Evolutionary conservation across 2,113 vertebrate genomes (phyloP), one percentile per base, ranked within the genome.

Genomic region (Crotophaga sulcirostris): DNA sequence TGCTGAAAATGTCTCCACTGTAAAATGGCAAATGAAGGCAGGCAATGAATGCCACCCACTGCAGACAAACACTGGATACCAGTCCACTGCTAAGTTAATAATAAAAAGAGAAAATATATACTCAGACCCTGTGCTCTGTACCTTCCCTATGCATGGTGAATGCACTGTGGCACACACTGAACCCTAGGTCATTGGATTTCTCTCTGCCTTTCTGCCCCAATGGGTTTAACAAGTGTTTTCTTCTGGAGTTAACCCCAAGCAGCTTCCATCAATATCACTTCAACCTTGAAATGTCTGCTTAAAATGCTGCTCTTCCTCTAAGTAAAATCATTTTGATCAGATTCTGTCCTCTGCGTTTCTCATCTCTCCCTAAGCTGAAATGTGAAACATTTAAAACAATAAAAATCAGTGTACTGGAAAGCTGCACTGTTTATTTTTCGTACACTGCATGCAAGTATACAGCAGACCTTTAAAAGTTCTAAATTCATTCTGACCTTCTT

Each of bases 401-500:
- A 96, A 97, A 97, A 95, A 88, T 66, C 95, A 95, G 78, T 89
- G 87, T 94, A 95, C 84, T 94, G 92, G 95, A 97, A 97, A 97
- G 90, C 78, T 28, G 85, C 66, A 64, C 86, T 95, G 93, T 89
- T 97, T 96, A 93, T 94, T 96, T 94, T 93, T 81, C 1, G 33
- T 52, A 81, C 73, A 45, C 75, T 72, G 91, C 94, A 86, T 72
- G 91, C 80, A 93, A 94, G 83, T 18, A 45, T 96, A 96, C 77
- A 81, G 89, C 91, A 95, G 96, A 96, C 86, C 91, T 96, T 97
- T 95, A 93, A 93, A 82, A 68, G 76, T 69, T 90, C 90, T 76
- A 91, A 96, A 97, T 96, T 96, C 94, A 88, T 95, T 95, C 94
- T 96, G 94, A 97, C 93, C 91, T 96, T 96, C 96, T 94, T 84